Evolutionary conservation across 2,113 vertebrate species (phyloP).

Genomic region (Sphyrna mokarran): DNA sequence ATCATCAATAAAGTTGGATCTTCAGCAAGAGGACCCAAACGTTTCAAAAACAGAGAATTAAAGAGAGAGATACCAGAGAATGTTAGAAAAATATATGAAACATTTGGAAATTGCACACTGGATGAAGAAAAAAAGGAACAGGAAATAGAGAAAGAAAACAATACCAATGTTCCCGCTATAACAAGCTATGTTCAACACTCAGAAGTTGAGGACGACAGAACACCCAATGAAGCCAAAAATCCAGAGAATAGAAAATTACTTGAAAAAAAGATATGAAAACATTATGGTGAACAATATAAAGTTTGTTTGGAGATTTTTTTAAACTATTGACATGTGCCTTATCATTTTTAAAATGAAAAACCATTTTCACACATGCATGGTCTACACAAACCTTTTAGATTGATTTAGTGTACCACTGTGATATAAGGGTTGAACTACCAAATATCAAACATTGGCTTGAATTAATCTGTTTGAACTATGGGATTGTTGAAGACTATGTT

Average conservation of each 20-base stretch:
- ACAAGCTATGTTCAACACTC: slow-evolving; percentile 63
- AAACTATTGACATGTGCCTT: slow-evolving; percentile 33
- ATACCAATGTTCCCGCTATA: slow-evolving; percentile 69
- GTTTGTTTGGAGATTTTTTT: slow-evolving; percentile 11
- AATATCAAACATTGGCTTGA: slow-evolving; percentile 26
- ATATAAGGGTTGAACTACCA: slow-evolving; percentile 31
- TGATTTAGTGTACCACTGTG: slow-evolving; percentile 29
- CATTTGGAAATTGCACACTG: slow-evolving; percentile 67
- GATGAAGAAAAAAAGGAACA: slow-evolving; percentile 69
- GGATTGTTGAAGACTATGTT: neutral
- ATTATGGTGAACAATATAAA: neutral
- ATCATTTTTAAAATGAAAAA: slow-evolving; percentile 28
- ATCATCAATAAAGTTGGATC: slow-evolving; percentile 87
- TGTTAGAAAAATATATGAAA: slow-evolving; percentile 68
- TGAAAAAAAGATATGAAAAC: slow-evolving; percentile 51
- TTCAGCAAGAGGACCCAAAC: slow-evolving; percentile 74
- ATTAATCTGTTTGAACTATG: slow-evolving; percentile 15
- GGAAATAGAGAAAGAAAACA: slow-evolving; percentile 60
- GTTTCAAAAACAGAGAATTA: slow-evolving; percentile 77
- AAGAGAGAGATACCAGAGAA: slow-evolving; percentile 79
- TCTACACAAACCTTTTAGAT: slow-evolving; percentile 15
- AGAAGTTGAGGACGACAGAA: slow-evolving; percentile 63
- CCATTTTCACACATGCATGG: slow-evolving; percentile 20
- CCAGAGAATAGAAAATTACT: slow-evolving; percentile 60
- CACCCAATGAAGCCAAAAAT: slow-evolving; percentile 71